A percentile compares a stretch with the other conserved stretches of the same genome.
Conservation (phyloP, 2,797 vertebrate species). For the Artibeus jamaicensis region DNA sequence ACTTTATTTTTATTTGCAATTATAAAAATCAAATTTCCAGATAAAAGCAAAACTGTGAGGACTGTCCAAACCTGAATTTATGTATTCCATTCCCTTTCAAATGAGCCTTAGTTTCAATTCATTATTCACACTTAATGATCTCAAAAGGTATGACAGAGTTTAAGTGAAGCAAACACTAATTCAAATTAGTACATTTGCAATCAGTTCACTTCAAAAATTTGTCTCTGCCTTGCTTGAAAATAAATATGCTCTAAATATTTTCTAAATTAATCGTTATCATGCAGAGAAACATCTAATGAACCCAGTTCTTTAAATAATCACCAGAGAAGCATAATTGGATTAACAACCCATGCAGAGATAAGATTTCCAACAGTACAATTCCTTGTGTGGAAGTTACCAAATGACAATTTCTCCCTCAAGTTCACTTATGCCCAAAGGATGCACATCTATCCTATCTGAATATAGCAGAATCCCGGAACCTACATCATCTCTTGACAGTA, state of each 20-base stretch:
- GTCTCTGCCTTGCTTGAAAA: slow-evolving; percentile 27
- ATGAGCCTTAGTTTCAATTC: slow-evolving; percentile 12
- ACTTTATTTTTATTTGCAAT: slow-evolving; percentile 14
- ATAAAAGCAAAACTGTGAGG: background rate
- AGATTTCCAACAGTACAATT: background rate
- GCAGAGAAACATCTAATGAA: slow-evolving; percentile 13
- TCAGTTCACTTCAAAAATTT: slow-evolving; percentile 41
- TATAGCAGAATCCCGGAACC: background rate
- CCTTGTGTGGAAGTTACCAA: background rate
- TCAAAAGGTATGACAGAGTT: slow-evolving; percentile 34
- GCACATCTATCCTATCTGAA: background rate
- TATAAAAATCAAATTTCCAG: slow-evolving; percentile 2
- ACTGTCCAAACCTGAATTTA: background rate
- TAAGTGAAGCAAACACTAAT: slow-evolving; percentile 59
- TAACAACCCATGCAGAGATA: background rate
- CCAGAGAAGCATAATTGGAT: background rate
- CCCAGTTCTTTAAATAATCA: slow-evolving; percentile 27
- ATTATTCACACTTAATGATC: slow-evolving; percentile 43
- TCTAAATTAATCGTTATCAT: slow-evolving; percentile 56
- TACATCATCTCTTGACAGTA: background rate
- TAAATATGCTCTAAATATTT: slow-evolving; percentile 37
- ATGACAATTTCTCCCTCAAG: background rate
- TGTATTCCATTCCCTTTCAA: background rate
- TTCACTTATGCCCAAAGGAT: background rate
- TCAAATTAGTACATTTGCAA: slow-evolving; percentile 40